Conservation (phyloP, 1,140 invertebrate species). For the Trissolcus basalis region DNA sequence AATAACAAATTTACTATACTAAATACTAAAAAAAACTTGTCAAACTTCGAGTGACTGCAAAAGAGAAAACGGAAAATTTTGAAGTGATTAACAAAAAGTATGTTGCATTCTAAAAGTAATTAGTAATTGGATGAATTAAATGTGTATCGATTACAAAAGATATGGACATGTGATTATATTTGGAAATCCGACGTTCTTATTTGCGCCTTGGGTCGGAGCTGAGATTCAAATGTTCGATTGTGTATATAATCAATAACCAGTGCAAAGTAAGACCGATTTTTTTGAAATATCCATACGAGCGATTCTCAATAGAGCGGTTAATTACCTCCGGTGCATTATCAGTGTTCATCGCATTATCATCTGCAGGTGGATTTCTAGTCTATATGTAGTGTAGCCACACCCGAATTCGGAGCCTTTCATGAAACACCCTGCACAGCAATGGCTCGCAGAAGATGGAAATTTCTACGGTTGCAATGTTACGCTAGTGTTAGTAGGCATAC, state of each 20-base stretch:
- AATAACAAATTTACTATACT: too few relatives aligned
- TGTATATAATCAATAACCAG: conserved; percentile 6
- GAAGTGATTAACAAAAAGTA: too few relatives aligned
- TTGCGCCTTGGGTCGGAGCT: too few relatives aligned
- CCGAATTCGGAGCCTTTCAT: conserved; percentile 51
- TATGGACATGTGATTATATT: too few relatives aligned
- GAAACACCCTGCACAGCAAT: conserved; percentile 48
- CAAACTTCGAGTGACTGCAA: too few relatives aligned
- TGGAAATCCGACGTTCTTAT: too few relatives aligned
- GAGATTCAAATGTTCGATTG: too few relatives aligned
- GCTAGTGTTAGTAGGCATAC: conserved; percentile 59
- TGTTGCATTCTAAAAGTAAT: too few relatives aligned
- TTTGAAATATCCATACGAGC: conserved; percentile 27
- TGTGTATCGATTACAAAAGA: too few relatives aligned
- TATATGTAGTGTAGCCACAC: conserved; percentile 46
- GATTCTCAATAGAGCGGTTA: conserved; percentile 47
- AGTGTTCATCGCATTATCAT: conserved; percentile 50
- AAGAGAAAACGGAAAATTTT: too few relatives aligned
- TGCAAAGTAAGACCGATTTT: conserved; percentile 15
- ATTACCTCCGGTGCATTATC: conserved; percentile 49
- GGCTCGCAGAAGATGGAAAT: conserved; percentile 59
- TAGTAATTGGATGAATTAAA: too few relatives aligned
- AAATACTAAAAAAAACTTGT: too few relatives aligned
- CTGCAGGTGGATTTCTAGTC: conserved; percentile 49
- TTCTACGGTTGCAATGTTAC: conserved; percentile 61